These are phyloP conservation scores for Diuraphis noxia DNA, from an alignment of 1,140 invertebrate species.

Conservation along the genomic window DNA sequence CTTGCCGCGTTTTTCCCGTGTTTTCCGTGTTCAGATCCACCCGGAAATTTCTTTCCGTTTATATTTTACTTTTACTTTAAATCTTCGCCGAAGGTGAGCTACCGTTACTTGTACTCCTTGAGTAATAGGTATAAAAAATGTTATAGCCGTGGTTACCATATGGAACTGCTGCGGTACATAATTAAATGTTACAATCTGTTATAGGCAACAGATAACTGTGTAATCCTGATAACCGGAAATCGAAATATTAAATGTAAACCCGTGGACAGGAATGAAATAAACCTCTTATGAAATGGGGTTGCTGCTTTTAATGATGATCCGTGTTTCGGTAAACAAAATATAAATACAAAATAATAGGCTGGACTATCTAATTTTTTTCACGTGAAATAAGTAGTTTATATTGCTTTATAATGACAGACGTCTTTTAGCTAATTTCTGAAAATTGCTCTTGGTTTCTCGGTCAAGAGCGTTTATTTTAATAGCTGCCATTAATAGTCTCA, in stretches of 20 bases:
- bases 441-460: neutral
- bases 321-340: neutral
- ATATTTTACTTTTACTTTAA: conserved; percentile 15
- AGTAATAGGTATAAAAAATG: neutral
- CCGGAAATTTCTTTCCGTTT: conserved; percentile 19
- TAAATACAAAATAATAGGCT: neutral
- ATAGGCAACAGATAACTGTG: neutral
- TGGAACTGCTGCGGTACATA: conserved; percentile 16
- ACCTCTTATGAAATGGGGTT: neutral
- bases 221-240: conserved; percentile 15
- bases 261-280: neutral
- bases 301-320: neutral
- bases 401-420: conserved; percentile 3
- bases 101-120: neutral
- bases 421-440: conserved; percentile 5
- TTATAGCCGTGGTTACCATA: conserved; percentile 8
- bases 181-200: conserved; percentile 19
- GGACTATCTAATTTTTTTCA: neutral
- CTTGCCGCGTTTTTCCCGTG: neutral
- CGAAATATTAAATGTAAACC: neutral
- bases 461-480: conserved; percentile 33
- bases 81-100: neutral
- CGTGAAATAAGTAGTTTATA: conserved; percentile 23
- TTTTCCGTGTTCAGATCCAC: conserved; percentile 35
- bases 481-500: neutral